These are phyloP conservation scores for Leptinotarsa tumamoca DNA, from an alignment of 2,888 invertebrate species.

Conservation along the genomic window DNA sequence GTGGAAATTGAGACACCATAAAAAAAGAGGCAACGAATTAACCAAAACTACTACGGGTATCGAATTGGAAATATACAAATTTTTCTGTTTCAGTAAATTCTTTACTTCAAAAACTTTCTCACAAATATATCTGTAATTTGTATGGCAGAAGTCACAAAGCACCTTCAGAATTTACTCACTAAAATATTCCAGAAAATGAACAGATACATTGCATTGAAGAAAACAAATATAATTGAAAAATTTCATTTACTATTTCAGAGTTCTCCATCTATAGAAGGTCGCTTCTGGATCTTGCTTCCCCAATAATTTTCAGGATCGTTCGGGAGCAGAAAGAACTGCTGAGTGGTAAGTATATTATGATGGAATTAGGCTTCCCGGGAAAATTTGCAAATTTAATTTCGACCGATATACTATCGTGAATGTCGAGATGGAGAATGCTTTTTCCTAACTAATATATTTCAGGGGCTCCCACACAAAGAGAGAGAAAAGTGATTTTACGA, in stretches of 20 bases:
- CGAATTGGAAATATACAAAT: no score
- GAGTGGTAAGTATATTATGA: conserved; percentile 35
- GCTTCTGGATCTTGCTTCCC: conserved; percentile 14
- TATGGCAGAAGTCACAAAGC: no score
- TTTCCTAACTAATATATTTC: background rate
- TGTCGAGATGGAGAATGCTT: conserved; percentile 6
- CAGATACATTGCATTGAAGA: no score
- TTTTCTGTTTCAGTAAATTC: no score
- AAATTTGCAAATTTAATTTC: conserved; percentile 27
- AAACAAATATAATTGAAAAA: no score
- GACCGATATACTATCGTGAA: conserved; percentile 25
- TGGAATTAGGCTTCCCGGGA: conserved; percentile 32
- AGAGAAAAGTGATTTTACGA: background rate
- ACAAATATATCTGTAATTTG: no score
- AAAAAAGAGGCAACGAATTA: no score
- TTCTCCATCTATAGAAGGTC: conserved; percentile 11
- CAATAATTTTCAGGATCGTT: conserved; percentile 26
- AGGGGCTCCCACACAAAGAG: background rate
- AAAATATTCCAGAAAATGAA: no score
- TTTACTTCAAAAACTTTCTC: no score
- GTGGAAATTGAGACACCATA: no score
- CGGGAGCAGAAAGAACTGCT: conserved; percentile 29
- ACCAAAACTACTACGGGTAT: no score
- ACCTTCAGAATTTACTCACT: no score
- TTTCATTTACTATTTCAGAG: background rate